Evolutionary conservation across 2,888 invertebrate species (phyloP).

Genomic region (Allolobophora icterica): DNA sequence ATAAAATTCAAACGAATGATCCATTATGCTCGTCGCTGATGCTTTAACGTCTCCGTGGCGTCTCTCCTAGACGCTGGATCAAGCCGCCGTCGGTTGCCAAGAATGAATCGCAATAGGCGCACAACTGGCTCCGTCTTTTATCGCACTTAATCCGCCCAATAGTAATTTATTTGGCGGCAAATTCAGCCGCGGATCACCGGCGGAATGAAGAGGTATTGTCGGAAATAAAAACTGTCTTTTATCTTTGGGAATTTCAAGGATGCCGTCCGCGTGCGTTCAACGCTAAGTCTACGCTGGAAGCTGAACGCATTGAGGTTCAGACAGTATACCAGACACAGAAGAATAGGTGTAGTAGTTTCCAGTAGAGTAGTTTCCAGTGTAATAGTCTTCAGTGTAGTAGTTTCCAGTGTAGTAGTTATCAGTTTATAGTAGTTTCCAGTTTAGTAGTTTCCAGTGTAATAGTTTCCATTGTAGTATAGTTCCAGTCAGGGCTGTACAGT

Average conservation of each 20-base stretch:
- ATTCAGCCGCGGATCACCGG: background rate
- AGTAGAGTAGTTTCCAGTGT: no score
- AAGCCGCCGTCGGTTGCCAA: background rate
- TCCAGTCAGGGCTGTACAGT: no score
- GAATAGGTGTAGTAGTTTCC: no score
- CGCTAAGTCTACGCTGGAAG: background rate
- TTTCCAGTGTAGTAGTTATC: no score
- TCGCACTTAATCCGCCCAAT: constrained; percentile 27
- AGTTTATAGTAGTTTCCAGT: no score
- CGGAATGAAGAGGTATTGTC: constrained; percentile 14
- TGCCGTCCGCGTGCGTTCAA: background rate
- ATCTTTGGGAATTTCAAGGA: background rate
- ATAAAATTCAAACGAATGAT: background rate
- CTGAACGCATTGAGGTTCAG: no score
- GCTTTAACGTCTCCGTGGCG: background rate
- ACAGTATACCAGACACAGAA: no score
- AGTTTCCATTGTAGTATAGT: no score
- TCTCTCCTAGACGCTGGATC: background rate
- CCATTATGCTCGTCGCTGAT: background rate
- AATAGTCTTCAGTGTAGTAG: no score
- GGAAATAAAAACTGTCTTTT: background rate
- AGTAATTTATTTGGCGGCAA: background rate
- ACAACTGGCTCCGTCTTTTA: background rate
- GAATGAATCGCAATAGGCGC: constrained; percentile 14
- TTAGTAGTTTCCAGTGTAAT: no score